Base-by-base conservation (phyloP, 23 tunicate species). In the Aplidium turbinatum region DNA sequence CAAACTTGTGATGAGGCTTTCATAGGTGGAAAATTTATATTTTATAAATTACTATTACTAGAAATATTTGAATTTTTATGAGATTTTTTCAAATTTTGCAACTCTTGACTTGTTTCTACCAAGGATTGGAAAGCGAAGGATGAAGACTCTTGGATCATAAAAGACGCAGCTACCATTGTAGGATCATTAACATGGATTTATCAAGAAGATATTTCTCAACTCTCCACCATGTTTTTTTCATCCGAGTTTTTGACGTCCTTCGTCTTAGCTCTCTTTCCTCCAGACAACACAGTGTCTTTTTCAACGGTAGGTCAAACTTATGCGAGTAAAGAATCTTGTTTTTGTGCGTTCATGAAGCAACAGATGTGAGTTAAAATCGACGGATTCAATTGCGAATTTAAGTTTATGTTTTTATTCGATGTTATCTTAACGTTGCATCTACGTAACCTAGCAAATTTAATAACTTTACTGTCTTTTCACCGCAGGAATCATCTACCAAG, bases 231-330 rank as follows among this genome's bases (percentile, higher is more conserved):
- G 19, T 76, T 76, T 46, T 30, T 31, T 23, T 61, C 72, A n/a
- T 5, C 72, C 22, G 71, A 61, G 30, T 62, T 76, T 34, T 29
- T 76, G 45, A 76, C 82, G 20, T 45, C 82, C 51, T 58, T 76
- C 33, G 19, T 31, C 26, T 29, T 76, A 26, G 42, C 82, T 18
- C 29, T 76, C 2, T 38, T 76, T 47, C 72, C 82, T 2, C 82
- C 82, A 11, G 58, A 62, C 2, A 48, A 61, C 42, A 47, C 31
- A 22, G 42, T 61, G 6, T 62, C 60, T 20, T 76, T 61, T 33
- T 24, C 39, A 25, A 47, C 52, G 21, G 82, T 76, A 13, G 20
- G 78, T 32, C 4, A 20, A 54, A 9, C 16, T 11, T 9, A 42
- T 42, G 50, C 11, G 50, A 42, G 16, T 42, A 16, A 42, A 42